Evolutionary conservation across 2,797 vertebrate genomes (phyloP).

Genomic region (Gambusia yucatana): DNA sequence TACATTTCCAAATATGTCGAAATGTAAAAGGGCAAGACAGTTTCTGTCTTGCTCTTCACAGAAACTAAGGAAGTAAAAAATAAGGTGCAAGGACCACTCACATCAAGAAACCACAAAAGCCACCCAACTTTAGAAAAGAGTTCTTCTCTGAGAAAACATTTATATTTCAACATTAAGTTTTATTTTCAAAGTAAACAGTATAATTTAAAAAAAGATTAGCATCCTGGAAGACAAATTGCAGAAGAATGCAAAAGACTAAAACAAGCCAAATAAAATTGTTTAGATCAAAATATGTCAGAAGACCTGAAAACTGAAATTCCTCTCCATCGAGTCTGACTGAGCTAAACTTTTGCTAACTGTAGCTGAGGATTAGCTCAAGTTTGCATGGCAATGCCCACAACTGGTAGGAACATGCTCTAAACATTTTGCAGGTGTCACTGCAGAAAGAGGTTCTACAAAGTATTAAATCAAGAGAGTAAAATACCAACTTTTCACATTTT

Average conservation of each 20-base stretch:
- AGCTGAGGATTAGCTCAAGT: background rate
- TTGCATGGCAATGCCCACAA: background rate
- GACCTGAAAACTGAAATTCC: background rate
- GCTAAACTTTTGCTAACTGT: no score
- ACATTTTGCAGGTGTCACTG: background rate
- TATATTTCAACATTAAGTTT: background rate
- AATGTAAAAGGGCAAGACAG: no score
- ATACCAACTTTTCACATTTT: background rate
- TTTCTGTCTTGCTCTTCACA: no score
- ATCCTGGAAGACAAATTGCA: no score
- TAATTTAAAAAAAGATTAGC: background rate
- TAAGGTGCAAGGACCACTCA: background rate
- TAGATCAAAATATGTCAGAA: background rate
- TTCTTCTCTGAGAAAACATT: background rate
- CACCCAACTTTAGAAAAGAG: background rate
- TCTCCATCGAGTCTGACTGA: background rate
- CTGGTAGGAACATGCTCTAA: background rate
- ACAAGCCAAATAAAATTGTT: background rate
- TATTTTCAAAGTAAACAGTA: background rate
- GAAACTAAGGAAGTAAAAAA: background rate
- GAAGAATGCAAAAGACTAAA: no score
- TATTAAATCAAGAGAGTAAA: background rate
- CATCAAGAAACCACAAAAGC: slow-evolving; percentile 13
- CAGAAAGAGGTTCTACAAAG: background rate
- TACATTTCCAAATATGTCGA: background rate